A percentile compares a stretch with the other conserved stretches of the same genome.
phyloP scores from a whole-genome alignment of 1,140 invertebrate genomes.

The Bombus cullumanus region DNA sequence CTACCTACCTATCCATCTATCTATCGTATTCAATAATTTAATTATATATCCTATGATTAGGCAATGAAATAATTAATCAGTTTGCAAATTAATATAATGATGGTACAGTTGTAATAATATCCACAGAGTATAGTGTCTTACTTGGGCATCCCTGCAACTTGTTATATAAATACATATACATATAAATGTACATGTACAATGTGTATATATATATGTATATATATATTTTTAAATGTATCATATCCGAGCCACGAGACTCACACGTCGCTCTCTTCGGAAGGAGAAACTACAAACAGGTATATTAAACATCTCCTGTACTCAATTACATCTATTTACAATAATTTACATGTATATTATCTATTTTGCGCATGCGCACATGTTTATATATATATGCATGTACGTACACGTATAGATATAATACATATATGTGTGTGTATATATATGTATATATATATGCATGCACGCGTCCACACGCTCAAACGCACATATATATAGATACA shows the following conservation, averaged over 20 bases:
- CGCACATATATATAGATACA: neutral
- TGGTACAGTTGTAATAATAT: conserved; percentile 47
- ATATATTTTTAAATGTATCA: conserved; percentile 79
- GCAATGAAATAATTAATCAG: neutral
- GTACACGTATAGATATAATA: neutral
- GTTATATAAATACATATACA: conserved; percentile 71
- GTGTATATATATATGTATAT: neutral
- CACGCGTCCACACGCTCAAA: neutral
- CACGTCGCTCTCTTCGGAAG: conserved; percentile 70
- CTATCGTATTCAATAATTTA: neutral
- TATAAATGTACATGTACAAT: neutral
- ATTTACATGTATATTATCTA: conserved; percentile 12
- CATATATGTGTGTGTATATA: neutral
- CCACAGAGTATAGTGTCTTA: conserved; percentile 65
- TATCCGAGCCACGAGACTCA: conserved; percentile 85
- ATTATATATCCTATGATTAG: neutral
- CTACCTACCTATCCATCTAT: neutral
- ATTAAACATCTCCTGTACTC: neutral
- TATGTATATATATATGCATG: too few species aligned
- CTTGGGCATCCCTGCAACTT: conserved; percentile 84
- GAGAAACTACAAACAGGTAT: conserved; percentile 42
- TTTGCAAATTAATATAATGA: conserved; percentile 26
- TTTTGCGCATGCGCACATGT: neutral
- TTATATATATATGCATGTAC: neutral
- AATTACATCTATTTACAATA: neutral